A percentile compares a stretch with the other conserved stretches of the same genome.
phyloP scores from a whole-genome alignment of 2,113 vertebrate genomes.

The Antechinus flavipes region DNA sequence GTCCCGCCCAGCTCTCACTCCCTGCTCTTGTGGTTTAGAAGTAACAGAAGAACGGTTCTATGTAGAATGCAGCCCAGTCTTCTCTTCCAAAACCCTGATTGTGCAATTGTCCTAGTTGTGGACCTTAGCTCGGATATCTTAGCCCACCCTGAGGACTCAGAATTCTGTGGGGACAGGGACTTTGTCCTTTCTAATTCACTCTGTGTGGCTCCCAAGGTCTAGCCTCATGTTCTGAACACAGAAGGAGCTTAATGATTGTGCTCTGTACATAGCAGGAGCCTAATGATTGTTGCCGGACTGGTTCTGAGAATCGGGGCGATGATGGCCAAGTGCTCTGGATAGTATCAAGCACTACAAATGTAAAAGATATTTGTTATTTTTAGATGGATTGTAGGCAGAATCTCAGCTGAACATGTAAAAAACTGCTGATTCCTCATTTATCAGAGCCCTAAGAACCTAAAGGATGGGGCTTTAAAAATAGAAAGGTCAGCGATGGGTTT shows the following conservation, averaged over 20 bases:
- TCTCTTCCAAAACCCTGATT: background rate
- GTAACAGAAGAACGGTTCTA: background rate
- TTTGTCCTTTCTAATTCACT: background rate
- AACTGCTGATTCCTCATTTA: background rate
- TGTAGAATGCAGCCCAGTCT: background rate
- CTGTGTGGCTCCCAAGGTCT: background rate
- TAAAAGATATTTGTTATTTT: background rate
- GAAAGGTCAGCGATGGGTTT: background rate
- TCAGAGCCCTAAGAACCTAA: background rate
- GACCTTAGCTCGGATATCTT: background rate
- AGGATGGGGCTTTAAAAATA: background rate
- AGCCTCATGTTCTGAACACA: background rate
- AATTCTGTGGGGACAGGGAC: background rate
- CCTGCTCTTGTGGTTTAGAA: background rate
- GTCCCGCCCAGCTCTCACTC: background rate
- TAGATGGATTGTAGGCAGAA: background rate
- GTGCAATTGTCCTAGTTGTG: background rate
- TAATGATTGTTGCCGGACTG: background rate
- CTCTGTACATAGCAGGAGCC: background rate
- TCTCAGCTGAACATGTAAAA: background rate
- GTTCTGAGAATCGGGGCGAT: background rate
- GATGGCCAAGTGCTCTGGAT: background rate
- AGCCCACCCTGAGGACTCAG: background rate
- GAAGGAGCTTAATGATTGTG: too few species aligned
- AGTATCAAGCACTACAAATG: background rate